Percentiles rank a stretch among this genome's conserved stretches.
Conservation (phyloP, 2,888 invertebrate genomes). For the Anthoptus insignis region DNA sequence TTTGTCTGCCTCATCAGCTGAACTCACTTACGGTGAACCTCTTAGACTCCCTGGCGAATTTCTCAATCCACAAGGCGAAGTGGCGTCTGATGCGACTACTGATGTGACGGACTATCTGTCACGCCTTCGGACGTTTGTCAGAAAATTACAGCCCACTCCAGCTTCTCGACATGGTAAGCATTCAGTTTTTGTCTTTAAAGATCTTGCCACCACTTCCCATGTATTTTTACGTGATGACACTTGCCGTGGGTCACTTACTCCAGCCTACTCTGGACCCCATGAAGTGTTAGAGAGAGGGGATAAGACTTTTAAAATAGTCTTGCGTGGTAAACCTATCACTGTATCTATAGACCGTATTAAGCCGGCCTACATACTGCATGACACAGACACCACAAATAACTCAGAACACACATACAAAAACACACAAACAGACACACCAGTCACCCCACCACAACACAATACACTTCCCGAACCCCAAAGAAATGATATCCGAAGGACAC, state of each 20-base stretch:
- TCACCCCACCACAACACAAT: too few species aligned
- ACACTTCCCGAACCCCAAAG: too few species aligned
- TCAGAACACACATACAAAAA: background rate
- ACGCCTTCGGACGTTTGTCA: background rate
- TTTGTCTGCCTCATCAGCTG: constrained; percentile 46
- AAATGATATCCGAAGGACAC: background rate
- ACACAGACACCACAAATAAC: constrained; percentile 25
- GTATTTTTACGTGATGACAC: background rate
- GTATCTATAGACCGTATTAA: background rate
- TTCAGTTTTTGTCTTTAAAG: background rate
- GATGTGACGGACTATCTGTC: background rate
- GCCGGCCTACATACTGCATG: background rate
- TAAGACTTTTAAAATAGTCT: background rate
- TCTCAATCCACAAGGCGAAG: background rate
- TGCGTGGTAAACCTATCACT: background rate
- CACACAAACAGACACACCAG: too few species aligned
- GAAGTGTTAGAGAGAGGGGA: background rate
- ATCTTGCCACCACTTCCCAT: background rate
- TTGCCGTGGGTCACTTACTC: background rate
- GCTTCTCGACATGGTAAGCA: background rate
- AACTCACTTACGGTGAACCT: constrained; percentile 49
- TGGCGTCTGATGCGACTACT: background rate
- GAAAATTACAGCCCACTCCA: background rate
- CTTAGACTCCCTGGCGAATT: background rate
- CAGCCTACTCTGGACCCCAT: background rate